Conservation (phyloP, 2,113 vertebrate genomes). For the Amblyopsis rosae region DNA sequence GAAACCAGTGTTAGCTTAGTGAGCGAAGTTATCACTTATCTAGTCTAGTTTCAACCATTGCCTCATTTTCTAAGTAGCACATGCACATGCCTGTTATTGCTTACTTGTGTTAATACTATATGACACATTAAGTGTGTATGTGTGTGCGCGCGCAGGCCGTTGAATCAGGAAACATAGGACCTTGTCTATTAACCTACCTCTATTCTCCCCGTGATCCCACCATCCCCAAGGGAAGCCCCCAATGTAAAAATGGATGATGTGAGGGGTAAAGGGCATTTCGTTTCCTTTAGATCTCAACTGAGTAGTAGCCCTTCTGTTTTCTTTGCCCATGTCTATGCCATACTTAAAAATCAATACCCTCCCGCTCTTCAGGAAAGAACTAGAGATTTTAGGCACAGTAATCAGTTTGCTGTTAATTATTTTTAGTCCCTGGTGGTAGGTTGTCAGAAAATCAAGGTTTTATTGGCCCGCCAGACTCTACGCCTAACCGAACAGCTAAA, state of each 20-base stretch:
- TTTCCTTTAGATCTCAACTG: constrained; percentile 70
- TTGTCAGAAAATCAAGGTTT: constrained; percentile 39
- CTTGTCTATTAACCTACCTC: constrained; percentile 39
- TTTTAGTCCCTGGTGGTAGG: constrained; percentile 53
- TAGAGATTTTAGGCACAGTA: constrained; percentile 52
- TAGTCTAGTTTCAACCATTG: constrained; percentile 9
- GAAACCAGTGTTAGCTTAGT: no score
- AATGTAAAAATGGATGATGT: constrained; percentile 67
- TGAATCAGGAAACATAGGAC: constrained; percentile 42
- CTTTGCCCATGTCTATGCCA: constrained; percentile 58
- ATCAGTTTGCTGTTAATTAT: constrained; percentile 71
- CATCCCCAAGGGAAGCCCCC: constrained; percentile 57
- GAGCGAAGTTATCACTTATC: neutral
- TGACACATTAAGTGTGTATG: constrained; percentile 21
- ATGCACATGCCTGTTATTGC: neutral
- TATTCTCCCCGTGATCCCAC: constrained; percentile 43
- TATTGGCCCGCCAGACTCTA: constrained; percentile 59
- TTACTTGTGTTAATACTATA: neutral
- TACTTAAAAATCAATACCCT: neutral
- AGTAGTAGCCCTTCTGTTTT: constrained; percentile 54
- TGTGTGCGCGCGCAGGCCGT: constrained; percentile 11
- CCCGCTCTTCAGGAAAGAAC: constrained; percentile 50
- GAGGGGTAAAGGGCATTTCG: constrained; percentile 70
- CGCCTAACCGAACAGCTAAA: constrained; percentile 67
- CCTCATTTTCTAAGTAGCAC: neutral